Percentiles rank a stretch among this genome's conserved stretches.
Conservation (phyloP, 2,888 invertebrate species). For the Nymphalis urticae region DNA sequence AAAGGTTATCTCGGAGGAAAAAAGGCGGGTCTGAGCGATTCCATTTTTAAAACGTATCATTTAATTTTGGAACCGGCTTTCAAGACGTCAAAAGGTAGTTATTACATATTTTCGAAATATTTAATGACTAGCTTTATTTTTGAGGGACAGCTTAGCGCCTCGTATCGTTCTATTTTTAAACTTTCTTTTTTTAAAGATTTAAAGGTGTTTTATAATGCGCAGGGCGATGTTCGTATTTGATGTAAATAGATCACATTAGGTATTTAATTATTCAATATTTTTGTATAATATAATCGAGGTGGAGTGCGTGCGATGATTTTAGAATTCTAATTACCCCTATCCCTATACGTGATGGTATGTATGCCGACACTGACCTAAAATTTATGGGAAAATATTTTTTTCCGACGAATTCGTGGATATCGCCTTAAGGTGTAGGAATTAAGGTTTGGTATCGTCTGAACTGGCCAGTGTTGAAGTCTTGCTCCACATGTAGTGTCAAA, state of each 20-base stretch:
- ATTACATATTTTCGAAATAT: slow-evolving; percentile 74
- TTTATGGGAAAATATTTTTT: slow-evolving; percentile 67
- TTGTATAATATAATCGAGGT: slow-evolving; percentile 20
- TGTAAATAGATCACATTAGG: slow-evolving; percentile 17
- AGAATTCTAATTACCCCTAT: slow-evolving; percentile 74
- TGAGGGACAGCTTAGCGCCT: slow-evolving; percentile 69
- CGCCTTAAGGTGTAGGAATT: slow-evolving; percentile 43
- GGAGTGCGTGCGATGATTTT: slow-evolving; percentile 24
- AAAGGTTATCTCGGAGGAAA: slow-evolving; percentile 79
- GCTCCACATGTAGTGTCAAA: slow-evolving; percentile 54
- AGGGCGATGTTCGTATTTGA: neutral
- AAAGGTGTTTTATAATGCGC: slow-evolving; percentile 6
- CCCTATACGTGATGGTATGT: slow-evolving; percentile 70
- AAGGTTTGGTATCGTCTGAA: slow-evolving; percentile 45
- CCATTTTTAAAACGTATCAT: slow-evolving; percentile 82
- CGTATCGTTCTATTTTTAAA: slow-evolving; percentile 42
- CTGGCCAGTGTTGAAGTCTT: slow-evolving; percentile 34
- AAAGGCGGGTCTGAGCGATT: slow-evolving; percentile 80
- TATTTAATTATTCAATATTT: slow-evolving; percentile 34
- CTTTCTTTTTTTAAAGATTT: slow-evolving; percentile 26
- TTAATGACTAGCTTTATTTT: slow-evolving; percentile 47
- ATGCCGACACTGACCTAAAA: slow-evolving; percentile 67
- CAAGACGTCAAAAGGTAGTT: slow-evolving; percentile 81
- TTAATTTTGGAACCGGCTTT: slow-evolving; percentile 81
- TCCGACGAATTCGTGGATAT: slow-evolving; percentile 38